A percentile compares a stretch with the other conserved stretches of the same genome.
These are phyloP conservation scores for Hoplodrina blanda DNA, from an alignment of 2,888 invertebrate genomes.

Conservation along the genomic window DNA sequence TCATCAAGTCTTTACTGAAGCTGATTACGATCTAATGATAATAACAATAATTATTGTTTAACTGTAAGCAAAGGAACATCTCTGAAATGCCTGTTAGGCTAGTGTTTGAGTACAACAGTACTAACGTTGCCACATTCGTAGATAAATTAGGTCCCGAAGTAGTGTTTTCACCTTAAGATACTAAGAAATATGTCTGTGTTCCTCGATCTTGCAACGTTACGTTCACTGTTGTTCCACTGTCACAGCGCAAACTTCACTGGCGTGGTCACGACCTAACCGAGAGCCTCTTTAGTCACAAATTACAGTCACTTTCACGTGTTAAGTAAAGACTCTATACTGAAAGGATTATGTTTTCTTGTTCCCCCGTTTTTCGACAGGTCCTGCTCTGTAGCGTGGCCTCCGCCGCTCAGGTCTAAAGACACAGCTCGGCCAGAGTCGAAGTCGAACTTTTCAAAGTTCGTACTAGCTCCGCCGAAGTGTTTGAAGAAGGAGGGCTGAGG, in stretches of 20 bases:
- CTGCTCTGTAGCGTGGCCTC: conserved; percentile 84
- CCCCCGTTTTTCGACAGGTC: conserved; percentile 89
- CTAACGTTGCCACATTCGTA: conserved; percentile 20
- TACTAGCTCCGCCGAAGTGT: conserved; percentile 81
- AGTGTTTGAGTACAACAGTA: conserved; percentile 44
- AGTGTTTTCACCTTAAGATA: conserved; percentile 32
- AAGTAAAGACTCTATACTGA: conserved; percentile 97
- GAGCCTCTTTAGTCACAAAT: conserved; percentile 80
- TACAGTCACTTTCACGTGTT: conserved; percentile 92
- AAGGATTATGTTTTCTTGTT: conserved; percentile 94
- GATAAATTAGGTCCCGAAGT: conserved; percentile 45
- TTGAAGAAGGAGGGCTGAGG: conserved; percentile 87
- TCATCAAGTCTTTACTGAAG: conserved; percentile 86
- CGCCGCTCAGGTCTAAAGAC: conserved; percentile 87
- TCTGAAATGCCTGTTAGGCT: conserved; percentile 71
- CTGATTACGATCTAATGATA: conserved; percentile 80
- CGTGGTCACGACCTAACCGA: conserved; percentile 63
- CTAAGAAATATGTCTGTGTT: conserved; percentile 31
- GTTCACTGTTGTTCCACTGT: conserved; percentile 45
- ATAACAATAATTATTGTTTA: conserved; percentile 68
- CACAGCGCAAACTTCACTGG: conserved; percentile 68
- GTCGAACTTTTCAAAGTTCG: conserved; percentile 87
- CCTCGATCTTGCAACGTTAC: conserved; percentile 17
- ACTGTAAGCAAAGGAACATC: conserved; percentile 82
- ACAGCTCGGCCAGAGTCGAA: conserved; percentile 88